Conservation (phyloP, 2,797 vertebrate species). For the Astyanax mexicanus region DNA sequence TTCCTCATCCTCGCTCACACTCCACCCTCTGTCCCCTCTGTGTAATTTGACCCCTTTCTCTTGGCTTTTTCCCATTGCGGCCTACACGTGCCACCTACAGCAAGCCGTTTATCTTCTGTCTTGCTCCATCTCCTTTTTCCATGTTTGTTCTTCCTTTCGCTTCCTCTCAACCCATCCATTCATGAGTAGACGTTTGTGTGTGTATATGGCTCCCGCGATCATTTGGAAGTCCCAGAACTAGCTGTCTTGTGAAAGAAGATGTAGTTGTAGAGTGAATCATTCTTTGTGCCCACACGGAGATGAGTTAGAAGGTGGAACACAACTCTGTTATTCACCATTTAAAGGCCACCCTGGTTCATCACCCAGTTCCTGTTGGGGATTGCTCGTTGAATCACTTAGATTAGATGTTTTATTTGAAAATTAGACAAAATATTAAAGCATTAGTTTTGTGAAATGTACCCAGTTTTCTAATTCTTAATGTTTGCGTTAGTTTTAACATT, state of each 20-base stretch:
- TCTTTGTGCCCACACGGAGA: constrained; percentile 20
- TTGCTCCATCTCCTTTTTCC: neutral
- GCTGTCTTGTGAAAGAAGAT: constrained; percentile 32
- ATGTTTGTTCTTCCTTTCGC: neutral
- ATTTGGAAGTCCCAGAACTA: constrained; percentile 12
- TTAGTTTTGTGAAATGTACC: too few relatives aligned
- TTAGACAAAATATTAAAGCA: too few relatives aligned
- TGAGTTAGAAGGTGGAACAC: constrained; percentile 14
- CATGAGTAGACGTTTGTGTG: constrained; percentile 49
- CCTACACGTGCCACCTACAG: neutral
- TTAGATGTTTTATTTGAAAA: neutral
- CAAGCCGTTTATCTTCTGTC: neutral
- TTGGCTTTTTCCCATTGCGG: neutral
- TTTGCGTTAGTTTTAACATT: too few relatives aligned
- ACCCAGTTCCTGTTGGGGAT: neutral
- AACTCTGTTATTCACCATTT: neutral
- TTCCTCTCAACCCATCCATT: constrained; percentile 59
- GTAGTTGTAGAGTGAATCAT: constrained; percentile 25
- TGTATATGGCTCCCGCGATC: constrained; percentile 16
- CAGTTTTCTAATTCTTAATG: too few relatives aligned
- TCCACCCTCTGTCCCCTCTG: neutral
- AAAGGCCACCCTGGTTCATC: constrained; percentile 16
- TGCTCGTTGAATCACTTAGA: too few relatives aligned
- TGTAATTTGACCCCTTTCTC: neutral
- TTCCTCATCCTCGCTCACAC: neutral